Conservation (phyloP, 2,888 invertebrate species). For the Eupithecia pulchellata region DNA sequence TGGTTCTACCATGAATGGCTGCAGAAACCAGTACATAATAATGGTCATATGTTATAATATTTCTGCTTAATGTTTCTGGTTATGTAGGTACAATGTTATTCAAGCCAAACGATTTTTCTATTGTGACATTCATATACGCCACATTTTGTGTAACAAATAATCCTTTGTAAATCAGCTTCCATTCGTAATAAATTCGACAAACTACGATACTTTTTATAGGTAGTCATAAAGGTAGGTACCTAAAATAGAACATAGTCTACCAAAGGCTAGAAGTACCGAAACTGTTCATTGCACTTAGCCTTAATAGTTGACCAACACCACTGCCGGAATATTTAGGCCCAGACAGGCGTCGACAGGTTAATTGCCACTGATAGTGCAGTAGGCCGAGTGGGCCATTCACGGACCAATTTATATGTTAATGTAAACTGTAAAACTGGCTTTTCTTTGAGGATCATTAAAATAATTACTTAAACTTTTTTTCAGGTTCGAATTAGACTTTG, state of each 20-base stretch:
- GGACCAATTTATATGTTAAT: constrained; percentile 48
- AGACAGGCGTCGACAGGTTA: constrained; percentile 40
- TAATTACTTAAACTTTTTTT: constrained; percentile 21
- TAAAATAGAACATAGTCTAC: background rate
- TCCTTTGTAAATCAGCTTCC: too few species aligned
- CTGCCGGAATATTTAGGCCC: constrained; percentile 31
- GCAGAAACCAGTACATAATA: too few species aligned
- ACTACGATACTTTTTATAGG: background rate
- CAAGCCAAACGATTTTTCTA: too few species aligned
- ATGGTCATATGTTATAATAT: too few species aligned
- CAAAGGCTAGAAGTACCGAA: background rate
- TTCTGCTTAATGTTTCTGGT: too few species aligned
- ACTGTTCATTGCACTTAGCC: constrained; percentile 4
- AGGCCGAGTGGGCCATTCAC: constrained; percentile 34
- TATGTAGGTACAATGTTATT: too few species aligned
- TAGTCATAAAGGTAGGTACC: background rate
- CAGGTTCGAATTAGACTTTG: background rate
- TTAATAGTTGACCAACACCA: constrained; percentile 38
- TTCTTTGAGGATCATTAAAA: constrained; percentile 22
- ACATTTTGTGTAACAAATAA: too few species aligned
- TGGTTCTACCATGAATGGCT: background rate
- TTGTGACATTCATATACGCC: too few species aligned
- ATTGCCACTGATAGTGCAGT: constrained; percentile 38
- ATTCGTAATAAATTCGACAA: too few species aligned
- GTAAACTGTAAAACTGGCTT: constrained; percentile 20